Evolutionary conservation across 2,797 vertebrate genomes (phyloP).

Genomic region (Gephyroberyx darwinii): DNA sequence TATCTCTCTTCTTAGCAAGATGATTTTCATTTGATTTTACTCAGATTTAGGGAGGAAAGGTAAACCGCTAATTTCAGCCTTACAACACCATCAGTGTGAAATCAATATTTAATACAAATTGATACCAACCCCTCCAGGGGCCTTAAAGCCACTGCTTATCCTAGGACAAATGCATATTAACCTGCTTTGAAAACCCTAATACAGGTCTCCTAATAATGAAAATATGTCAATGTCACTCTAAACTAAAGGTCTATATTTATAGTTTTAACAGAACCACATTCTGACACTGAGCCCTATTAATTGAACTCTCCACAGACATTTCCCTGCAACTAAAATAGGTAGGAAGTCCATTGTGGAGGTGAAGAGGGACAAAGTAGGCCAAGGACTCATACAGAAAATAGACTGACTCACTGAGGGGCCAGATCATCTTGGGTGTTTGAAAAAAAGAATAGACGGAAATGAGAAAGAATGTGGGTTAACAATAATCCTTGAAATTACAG

Average conservation of each 20-base stretch:
- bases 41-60: background rate
- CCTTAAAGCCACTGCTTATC: conserved; percentile 2
- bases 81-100: too few species aligned
- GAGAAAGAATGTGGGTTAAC: conserved; percentile 71
- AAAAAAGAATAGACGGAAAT: conserved; percentile 54
- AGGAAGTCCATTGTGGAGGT: conserved; percentile 76
- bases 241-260: conserved; percentile 72
- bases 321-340: conserved; percentile 77
- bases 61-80: too few species aligned
- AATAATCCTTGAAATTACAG: conserved; percentile 64
- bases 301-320: conserved; percentile 78
- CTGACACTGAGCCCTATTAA: conserved; percentile 76
- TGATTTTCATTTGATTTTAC: background rate
- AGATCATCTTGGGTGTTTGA: conserved; percentile 65
- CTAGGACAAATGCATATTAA: conserved; percentile 12
- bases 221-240: conserved; percentile 72
- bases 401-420: conserved; percentile 70
- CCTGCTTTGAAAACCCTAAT: conserved; percentile 22
- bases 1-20: background rate
- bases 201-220: conserved; percentile 45
- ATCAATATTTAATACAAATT: background rate
- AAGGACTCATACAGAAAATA: conserved; percentile 84
- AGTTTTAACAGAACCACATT: conserved; percentile 66
- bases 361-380: conserved; percentile 82
- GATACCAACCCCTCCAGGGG: background rate